Conservation (phyloP, 2,797 vertebrate species). For the Pangasius krempfi region DNA sequence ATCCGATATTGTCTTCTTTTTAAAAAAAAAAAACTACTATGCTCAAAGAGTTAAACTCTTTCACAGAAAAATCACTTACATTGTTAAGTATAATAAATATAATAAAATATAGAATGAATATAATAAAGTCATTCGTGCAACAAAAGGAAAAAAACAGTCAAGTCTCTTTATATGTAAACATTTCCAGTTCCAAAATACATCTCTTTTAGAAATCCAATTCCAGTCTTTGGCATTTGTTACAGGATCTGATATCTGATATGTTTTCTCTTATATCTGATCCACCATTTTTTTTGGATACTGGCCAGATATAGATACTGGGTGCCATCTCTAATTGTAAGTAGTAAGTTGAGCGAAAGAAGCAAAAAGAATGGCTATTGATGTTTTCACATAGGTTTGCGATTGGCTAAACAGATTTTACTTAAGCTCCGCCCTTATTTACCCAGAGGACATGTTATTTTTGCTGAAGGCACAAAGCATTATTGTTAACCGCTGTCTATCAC, state of each 20-base stretch:
- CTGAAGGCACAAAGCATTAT: not conserved
- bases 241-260: slow-evolving; percentile 12
- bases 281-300: not conserved
- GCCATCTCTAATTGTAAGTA: not conserved
- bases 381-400: not conserved
- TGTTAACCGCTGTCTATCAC: not conserved
- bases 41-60: not conserved
- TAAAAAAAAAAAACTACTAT: too few species aligned
- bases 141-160: not conserved
- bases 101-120: not conserved
- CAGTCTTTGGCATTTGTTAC: not conserved
- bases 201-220: not conserved
- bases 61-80: not conserved
- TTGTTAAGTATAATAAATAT: not conserved
- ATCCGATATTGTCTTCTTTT: too few species aligned
- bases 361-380: not conserved
- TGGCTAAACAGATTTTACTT: not conserved
- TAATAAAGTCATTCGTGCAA: not conserved
- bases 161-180: not conserved
- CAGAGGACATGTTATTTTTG: not conserved
- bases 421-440: not conserved
- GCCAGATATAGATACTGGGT: not conserved
- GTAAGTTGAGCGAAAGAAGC: not conserved
- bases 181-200: not conserved
- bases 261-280: not conserved